These are phyloP conservation scores for Pseudomugil tenellus DNA, from an alignment of 2,797 vertebrate species.

Conservation along the genomic window DNA sequence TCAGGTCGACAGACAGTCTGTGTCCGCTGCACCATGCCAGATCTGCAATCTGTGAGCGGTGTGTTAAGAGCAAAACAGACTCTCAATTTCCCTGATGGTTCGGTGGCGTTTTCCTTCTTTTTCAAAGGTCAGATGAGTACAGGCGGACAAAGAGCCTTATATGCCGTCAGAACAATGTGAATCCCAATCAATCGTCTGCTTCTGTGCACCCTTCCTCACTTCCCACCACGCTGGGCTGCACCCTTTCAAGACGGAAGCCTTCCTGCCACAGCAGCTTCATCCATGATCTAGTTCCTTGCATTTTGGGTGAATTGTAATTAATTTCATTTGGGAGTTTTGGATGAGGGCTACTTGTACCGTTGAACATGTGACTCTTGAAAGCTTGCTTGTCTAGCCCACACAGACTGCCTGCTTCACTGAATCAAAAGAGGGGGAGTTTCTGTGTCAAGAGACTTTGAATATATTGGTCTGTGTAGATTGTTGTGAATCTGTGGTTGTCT, in stretches of 20 bases:
- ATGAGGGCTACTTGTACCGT: conserved; percentile 9
- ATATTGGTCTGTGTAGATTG: conserved; percentile 32
- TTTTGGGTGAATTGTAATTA: conserved; percentile 38
- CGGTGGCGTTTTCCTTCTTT: conserved; percentile 47
- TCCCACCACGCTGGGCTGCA: conserved; percentile 25
- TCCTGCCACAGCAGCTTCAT: conserved; percentile 9
- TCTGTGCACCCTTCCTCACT: conserved; percentile 35
- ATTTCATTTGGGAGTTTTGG: conserved; percentile 41
- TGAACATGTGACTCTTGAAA: conserved; percentile 24
- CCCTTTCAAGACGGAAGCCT: conserved; percentile 31
- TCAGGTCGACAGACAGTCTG: conserved; percentile 66
- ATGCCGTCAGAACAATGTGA: conserved; percentile 50
- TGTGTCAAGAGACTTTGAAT: conserved; percentile 16
- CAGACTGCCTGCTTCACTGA: conserved; percentile 16
- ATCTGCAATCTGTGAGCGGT: conserved; percentile 69
- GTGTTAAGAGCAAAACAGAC: conserved; percentile 70
- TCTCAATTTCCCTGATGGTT: conserved; percentile 45
- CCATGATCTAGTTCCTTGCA: conserved; percentile 46
- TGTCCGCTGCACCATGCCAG: conserved; percentile 51
- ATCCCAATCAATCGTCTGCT: conserved; percentile 54
- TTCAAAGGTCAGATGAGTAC: conserved; percentile 65
- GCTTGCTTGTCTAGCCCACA: conserved; percentile 22
- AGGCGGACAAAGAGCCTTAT: conserved; percentile 58
- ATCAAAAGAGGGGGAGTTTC: conserved; percentile 11
- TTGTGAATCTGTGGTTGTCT: conserved; percentile 37